These are phyloP conservation scores for Homarus americanus DNA, from an alignment of 1,140 invertebrate genomes.

Conservation along the genomic window DNA sequence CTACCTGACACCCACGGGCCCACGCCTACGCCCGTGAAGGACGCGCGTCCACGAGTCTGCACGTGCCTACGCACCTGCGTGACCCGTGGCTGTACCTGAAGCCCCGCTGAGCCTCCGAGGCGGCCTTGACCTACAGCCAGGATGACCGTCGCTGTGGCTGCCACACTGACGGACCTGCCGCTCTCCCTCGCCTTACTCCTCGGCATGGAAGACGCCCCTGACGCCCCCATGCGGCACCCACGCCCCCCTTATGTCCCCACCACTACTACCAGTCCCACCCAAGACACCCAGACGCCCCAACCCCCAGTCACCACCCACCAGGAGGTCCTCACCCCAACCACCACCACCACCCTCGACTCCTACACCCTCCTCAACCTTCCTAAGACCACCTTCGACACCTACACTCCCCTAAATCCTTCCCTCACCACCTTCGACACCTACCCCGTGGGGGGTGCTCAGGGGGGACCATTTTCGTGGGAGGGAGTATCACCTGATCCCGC, in stretches of 20 bases:
- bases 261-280: too few species aligned
- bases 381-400: neutral
- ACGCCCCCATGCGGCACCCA: conserved; percentile 51
- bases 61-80: conserved; percentile 10
- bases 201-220: conserved; percentile 60
- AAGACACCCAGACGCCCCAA: too few species aligned
- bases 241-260: conserved; percentile 5
- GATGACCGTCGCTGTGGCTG: conserved; percentile 68
- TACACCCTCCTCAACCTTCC: conserved; percentile 4
- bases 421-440: neutral
- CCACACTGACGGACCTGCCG: conserved; percentile 53
- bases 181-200: conserved; percentile 58
- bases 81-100: conserved; percentile 7
- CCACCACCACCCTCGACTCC: conserved; percentile 1
- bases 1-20: conserved; percentile 22
- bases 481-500: conserved; percentile 57
- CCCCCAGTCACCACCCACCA: neutral
- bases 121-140: conserved; percentile 42
- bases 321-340: neutral
- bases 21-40: neutral
- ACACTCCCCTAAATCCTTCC: neutral
- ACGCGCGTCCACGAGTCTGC: conserved; percentile 29
- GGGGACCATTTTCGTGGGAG: conserved; percentile 43
- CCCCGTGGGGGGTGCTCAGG: neutral
- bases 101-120: neutral